Conservation (phyloP, 1,140 invertebrate species). For the Trinorchestia longiramus region DNA sequence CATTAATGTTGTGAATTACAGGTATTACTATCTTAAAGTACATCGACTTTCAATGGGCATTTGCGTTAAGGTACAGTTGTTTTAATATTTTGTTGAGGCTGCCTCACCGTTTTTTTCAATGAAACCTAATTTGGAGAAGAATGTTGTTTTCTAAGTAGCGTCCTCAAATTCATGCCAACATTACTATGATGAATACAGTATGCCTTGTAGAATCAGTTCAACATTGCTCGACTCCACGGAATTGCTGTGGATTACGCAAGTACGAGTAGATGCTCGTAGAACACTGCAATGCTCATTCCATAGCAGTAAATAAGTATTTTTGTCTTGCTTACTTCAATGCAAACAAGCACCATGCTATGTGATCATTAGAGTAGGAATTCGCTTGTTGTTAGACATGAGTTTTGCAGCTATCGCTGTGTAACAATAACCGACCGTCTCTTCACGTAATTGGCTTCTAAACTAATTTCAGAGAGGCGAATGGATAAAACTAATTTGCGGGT, state of each 20-base stretch:
- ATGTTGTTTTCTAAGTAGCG: background rate
- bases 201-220: background rate
- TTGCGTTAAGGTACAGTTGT: background rate
- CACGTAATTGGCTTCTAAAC: background rate
- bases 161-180: background rate
- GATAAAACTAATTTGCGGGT: conserved; percentile 13
- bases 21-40: background rate
- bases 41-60: background rate
- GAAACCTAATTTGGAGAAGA: background rate
- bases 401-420: background rate
- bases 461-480: background rate
- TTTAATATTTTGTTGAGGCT: background rate
- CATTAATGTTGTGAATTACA: background rate
- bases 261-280: background rate
- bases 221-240: background rate
- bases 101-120: background rate
- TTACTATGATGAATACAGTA: background rate
- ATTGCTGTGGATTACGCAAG: background rate
- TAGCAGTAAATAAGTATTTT: background rate
- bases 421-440: background rate
- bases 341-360: background rate
- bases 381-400: background rate
- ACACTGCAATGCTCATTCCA: background rate
- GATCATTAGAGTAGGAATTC: background rate
- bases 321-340: background rate